Conservation (phyloP, 2,888 invertebrate genomes). For the Parnassius mnemosyne region DNA sequence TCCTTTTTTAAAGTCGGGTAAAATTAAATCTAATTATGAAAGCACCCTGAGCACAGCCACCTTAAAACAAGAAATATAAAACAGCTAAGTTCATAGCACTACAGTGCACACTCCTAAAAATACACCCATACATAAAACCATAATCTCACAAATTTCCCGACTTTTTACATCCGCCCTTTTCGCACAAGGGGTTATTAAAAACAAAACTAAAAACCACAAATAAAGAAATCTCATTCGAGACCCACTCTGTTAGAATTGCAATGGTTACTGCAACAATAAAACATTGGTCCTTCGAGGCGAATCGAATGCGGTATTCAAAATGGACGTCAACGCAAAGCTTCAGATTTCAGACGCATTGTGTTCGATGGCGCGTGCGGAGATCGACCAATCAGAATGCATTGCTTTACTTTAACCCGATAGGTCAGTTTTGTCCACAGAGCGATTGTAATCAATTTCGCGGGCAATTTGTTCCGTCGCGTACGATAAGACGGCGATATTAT, state of each 20-base stretch:
- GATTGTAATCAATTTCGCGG: conserved; percentile 53
- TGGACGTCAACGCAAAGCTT: conserved; percentile 33
- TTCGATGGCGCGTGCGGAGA: conserved; percentile 48
- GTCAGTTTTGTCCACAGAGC: conserved; percentile 38
- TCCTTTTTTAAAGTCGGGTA: too few relatives aligned
- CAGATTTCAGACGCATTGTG: conserved; percentile 63
- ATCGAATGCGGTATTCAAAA: conserved; percentile 47
- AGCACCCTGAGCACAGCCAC: too few relatives aligned
- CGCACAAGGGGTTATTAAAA: conserved; percentile 8
- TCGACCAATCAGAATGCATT: conserved; percentile 39
- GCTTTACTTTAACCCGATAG: conserved; percentile 38
- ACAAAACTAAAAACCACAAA: conserved; percentile 12
- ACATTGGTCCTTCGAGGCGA: conserved; percentile 38
- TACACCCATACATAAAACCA: too few relatives aligned
- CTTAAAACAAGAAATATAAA: too few relatives aligned
- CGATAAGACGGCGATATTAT: conserved; percentile 48
- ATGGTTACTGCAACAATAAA: conserved; percentile 32
- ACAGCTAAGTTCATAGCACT: too few relatives aligned
- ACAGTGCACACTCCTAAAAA: too few relatives aligned
- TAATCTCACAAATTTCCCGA: not conserved
- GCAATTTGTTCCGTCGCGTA: conserved; percentile 55
- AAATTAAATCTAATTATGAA: too few relatives aligned
- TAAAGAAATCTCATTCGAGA: conserved; percentile 19
- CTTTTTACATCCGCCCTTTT: conserved; percentile 9
- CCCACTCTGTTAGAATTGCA: conserved; percentile 25